phyloP scores from a whole-genome alignment of 2,113 vertebrate species.

The Etia nguti region DNA sequence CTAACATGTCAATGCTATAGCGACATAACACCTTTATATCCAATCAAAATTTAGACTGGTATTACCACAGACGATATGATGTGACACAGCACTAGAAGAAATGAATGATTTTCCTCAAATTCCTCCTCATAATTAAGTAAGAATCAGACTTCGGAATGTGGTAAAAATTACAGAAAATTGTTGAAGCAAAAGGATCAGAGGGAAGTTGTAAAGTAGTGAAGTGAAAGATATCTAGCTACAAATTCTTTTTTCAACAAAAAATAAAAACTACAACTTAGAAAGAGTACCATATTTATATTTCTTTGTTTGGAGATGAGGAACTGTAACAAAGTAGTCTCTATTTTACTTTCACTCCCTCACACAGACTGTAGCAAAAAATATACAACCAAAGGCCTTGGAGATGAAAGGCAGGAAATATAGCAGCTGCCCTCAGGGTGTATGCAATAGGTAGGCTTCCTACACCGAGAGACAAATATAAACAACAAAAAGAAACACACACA shows the following conservation, averaged over 20 bases:
- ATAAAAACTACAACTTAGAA: background rate
- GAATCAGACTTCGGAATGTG: background rate
- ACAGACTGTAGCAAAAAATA: background rate
- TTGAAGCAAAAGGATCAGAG: background rate
- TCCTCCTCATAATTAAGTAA: background rate
- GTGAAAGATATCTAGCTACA: background rate
- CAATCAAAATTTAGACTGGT: background rate
- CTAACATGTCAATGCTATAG: background rate
- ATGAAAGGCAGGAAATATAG: constrained; percentile 68
- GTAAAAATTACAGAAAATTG: background rate
- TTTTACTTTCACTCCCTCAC: background rate
- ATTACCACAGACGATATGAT: background rate
- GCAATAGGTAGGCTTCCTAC: constrained; percentile 21
- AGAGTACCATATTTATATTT: background rate
- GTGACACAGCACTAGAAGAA: background rate
- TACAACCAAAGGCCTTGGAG: constrained; percentile 42
- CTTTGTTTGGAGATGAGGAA: background rate
- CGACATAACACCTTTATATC: background rate
- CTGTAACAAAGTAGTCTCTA: background rate
- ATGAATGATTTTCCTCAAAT: background rate
- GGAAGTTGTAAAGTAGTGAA: background rate
- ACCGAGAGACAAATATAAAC: background rate
- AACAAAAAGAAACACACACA: background rate
- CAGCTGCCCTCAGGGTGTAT: constrained; percentile 11
- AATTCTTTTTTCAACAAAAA: background rate